These are phyloP conservation scores for Ganaspis brasiliensis DNA, from an alignment of 2,888 invertebrate species.

Conservation along the genomic window DNA sequence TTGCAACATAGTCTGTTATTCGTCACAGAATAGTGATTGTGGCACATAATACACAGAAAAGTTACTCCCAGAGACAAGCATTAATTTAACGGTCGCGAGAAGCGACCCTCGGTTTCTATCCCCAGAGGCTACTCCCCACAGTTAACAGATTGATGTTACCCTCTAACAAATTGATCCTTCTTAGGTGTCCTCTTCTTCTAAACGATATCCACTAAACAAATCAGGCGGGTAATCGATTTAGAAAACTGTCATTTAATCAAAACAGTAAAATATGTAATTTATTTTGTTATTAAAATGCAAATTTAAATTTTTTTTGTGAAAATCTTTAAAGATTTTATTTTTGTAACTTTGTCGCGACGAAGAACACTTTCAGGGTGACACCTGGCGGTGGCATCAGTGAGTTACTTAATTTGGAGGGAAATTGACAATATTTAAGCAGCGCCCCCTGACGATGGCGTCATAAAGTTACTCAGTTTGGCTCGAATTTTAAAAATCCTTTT, in stretches of 20 bases:
- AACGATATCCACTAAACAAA: conserved; percentile 7
- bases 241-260: not conserved
- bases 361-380: too few species aligned
- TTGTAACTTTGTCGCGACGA: too few species aligned
- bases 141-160: conserved; percentile 74
- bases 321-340: too few species aligned
- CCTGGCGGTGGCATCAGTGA: not conserved
- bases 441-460: not conserved
- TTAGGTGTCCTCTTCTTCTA: conserved; percentile 55
- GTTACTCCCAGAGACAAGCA: conserved; percentile 75
- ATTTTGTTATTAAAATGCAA: too few species aligned
- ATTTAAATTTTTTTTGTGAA: too few species aligned
- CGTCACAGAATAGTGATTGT: conserved; percentile 65
- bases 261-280: not conserved
- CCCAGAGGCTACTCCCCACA: conserved; percentile 75
- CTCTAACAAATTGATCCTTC: conserved; percentile 75
- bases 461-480: not conserved
- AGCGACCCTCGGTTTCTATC: conserved; percentile 71
- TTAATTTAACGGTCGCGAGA: conserved; percentile 75
- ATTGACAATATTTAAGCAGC: not conserved
- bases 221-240: not conserved
- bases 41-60: conserved; percentile 70
- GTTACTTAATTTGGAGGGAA: not conserved
- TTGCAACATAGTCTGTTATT: conserved; percentile 57
- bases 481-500: not conserved